Percentiles rank a stretch among this genome's conserved stretches.
phyloP scores from a whole-genome alignment of 2,888 invertebrate species.

The Chrysina gloriosa region DNA sequence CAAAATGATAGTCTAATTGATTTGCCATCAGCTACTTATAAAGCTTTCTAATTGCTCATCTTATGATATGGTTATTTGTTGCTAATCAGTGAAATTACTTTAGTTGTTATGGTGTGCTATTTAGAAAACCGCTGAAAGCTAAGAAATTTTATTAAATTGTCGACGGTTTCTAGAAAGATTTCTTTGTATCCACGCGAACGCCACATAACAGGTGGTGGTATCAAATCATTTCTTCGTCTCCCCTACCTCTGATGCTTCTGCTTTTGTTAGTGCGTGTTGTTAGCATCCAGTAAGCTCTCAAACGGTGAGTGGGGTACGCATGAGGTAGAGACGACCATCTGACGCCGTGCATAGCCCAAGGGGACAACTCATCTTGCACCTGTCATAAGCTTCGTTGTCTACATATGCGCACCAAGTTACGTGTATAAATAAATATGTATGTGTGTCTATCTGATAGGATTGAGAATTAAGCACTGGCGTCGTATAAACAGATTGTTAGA shows the following conservation, averaged over 20 bases:
- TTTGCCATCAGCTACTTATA: no score
- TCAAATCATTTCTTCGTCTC: constrained; percentile 32
- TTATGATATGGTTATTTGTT: no score
- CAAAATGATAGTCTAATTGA: no score
- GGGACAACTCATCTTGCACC: constrained; percentile 37
- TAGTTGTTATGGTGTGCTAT: no score
- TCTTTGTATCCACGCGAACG: constrained; percentile 22
- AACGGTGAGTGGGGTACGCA: background rate
- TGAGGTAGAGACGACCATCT: constrained; percentile 37
- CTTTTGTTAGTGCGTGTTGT: constrained; percentile 4
- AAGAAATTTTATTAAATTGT: constrained; percentile 8
- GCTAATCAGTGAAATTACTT: no score
- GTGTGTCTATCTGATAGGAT: constrained; percentile 8
- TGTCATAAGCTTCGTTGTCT: constrained; percentile 33
- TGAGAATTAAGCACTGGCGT: constrained; percentile 8
- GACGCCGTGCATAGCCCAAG: constrained; percentile 40
- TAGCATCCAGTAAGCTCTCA: background rate
- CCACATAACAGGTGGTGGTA: constrained; percentile 34
- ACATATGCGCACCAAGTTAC: background rate
- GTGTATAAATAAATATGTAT: background rate
- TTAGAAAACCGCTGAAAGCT: background rate
- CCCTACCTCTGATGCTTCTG: background rate
- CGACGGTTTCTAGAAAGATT: constrained; percentile 19
- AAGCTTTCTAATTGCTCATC: no score
- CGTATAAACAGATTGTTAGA: background rate